Base-by-base conservation (phyloP, 64 coral and sea anemone species). In the Catalaphyllia jardinei region DNA sequence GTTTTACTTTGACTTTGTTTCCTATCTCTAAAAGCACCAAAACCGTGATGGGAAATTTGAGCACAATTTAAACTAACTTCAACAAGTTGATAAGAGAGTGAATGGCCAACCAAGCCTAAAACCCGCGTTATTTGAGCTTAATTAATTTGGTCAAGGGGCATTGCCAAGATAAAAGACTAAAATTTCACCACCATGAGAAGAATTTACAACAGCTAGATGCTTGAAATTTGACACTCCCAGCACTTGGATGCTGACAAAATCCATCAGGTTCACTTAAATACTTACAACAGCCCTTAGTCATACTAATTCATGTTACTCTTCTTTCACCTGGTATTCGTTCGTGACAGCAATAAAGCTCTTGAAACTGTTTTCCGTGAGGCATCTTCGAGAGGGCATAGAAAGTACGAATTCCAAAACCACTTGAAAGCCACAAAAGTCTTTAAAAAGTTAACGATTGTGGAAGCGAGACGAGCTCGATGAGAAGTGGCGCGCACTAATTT, bases 321-420 rank as follows among this genome's bases (percentile, higher is more conserved):
- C 62, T 88, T 97, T 97, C 95, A 97, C 95, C 95, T 97, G 95
- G 64, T 90, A 86, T 92, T 78, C 90, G 81, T 29, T 97, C 95
- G 72, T 91, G 95, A 97, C 95, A 97, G 86, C 88, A 97, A 91
- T 96, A 96, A 87, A 87, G 86, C 82, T 82, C 88, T 87, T 87
- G 91, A 88, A 90, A 80, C 51, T 93, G 87, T 51, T 89, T 82
- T 86, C 95, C 91, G 76, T 80, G 86, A 69, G 88, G 83, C 91
- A 93, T 93, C 61, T 57, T 90, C 67, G 65, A 69, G 81, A 85
- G 81, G 62, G 63, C 81, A 85, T 85, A 85, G 81, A 85, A 51
- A 51, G 62, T 27, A 85, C 31, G 14, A 85, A 71, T 85, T 85
- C 81, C 81, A 85, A 71, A 85, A 71, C 33, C 81, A 85, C 81